These are phyloP conservation scores for Saguinus midas DNA, from an alignment of 2,113 vertebrate species.

Conservation along the genomic window DNA sequence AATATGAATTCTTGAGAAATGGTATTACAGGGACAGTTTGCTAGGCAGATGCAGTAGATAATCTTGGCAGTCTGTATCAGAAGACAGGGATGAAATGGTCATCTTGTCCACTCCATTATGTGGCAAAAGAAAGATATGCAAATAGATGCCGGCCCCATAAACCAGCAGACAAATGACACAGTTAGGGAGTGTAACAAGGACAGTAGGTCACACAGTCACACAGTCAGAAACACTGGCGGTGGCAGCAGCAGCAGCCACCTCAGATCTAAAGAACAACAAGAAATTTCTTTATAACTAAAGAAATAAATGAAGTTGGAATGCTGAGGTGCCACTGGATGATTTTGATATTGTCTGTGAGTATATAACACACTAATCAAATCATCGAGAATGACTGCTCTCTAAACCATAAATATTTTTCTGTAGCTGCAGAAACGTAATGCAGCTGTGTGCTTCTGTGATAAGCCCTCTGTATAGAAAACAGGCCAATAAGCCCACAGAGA, in stretches of 20 bases:
- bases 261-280: not conserved
- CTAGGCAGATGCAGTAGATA: not conserved
- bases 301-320: not conserved
- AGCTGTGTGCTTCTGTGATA: conserved; percentile 3
- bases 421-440: conserved; percentile 14
- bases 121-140: not conserved
- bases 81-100: not conserved
- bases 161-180: conserved; percentile 8
- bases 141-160: not conserved
- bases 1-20: not conserved
- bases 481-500: not conserved
- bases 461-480: not conserved
- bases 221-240: not conserved
- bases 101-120: not conserved
- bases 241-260: not conserved
- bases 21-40: not conserved
- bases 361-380: not conserved
- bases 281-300: too few species aligned
- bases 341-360: not conserved
- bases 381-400: not conserved
- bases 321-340: not conserved
- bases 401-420: not conserved
- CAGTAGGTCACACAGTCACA: not conserved
- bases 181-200: not conserved
- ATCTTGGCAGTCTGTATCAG: not conserved